phyloP scores from a whole-genome alignment of 2,113 vertebrate genomes.

The Panurus biarmicus region DNA sequence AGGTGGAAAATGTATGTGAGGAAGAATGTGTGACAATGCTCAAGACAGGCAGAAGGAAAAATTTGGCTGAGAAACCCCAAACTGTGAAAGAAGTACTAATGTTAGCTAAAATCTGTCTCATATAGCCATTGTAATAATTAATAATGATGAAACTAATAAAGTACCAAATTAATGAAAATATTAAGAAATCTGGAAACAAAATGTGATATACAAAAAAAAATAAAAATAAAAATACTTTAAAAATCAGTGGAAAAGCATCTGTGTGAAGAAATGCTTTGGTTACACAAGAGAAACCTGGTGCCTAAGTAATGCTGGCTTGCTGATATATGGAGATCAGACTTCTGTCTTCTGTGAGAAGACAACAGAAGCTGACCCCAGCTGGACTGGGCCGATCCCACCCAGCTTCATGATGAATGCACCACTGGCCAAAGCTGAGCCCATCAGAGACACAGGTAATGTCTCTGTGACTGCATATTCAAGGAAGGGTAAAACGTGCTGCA shows the following conservation, averaged over 20 bases:
- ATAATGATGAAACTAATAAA: not conserved
- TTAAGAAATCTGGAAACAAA: not conserved
- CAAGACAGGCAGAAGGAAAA: not conserved
- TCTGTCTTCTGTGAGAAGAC: not conserved
- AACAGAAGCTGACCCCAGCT: not conserved
- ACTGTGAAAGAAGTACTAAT: not conserved
- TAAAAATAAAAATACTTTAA: not conserved
- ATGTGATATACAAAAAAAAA: not conserved
- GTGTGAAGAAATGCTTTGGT: not conserved
- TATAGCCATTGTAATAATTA: not conserved
- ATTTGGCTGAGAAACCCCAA: not conserved
- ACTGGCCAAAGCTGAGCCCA: not conserved
- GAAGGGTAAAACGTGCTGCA: not conserved
- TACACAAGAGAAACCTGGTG: not conserved
- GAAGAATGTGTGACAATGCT: not conserved
- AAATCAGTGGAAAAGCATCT: not conserved
- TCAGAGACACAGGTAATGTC: not conserved
- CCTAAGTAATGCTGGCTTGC: not conserved
- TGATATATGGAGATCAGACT: not conserved
- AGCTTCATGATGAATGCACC: not conserved
- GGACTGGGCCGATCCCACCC: not conserved
- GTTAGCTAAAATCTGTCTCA: not conserved
- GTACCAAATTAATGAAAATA: not conserved
- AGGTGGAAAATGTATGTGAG: not conserved
- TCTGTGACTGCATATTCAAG: not conserved